Base-by-base conservation (phyloP, 2,797 vertebrate genomes). In the Amphiprion clarkii region DNA sequence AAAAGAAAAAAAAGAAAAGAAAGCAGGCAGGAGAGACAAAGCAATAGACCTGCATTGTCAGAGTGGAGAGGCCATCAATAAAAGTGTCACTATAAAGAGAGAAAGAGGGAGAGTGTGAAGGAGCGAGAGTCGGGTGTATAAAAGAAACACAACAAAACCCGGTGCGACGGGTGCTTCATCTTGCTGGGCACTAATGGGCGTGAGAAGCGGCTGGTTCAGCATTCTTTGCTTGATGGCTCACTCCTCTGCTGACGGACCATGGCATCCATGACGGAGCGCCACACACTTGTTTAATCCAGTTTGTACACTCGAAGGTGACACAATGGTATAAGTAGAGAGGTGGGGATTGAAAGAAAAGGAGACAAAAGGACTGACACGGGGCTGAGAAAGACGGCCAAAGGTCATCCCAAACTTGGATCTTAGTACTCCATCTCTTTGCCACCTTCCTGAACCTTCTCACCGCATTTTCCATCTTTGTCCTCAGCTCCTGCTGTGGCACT, bases 231-330 rank as follows among this genome's bases (percentile, higher is more conserved):
- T 94, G 91, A 82, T 61, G 76, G 86, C 93, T 96, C 90, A 91
- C 89, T 94, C 90, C 71, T 90, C 87, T 65, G 29, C 87, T 79
- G 71, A 75, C 83, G 56, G 79, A 42, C 81, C 29, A n/a, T 84
- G 93, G 91, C 92, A 92, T 89, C 89, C 87, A 88, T 85, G 92
- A 94, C 89, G 76, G 92, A 93, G 93, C 79, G 79, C 92, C 78
- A 58, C 7, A 62, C 92, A 89, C 94, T 93, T 95, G 85, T 94
- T 96, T 96, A 96, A 96, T 96, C 88, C 87, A 82, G 88, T 94
- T 93, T 94, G 91, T 90, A 88, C 79, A 92, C 75, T 90, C 14
- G 16, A 79, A 86, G 76, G 73, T 83, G 86, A 86, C 78, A 88
- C 66, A 60, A 48, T 76, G 66, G 81, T 61, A 21, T 46, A 72